Conservation (phyloP, 2,113 vertebrate species). For the Xiphophorus maculatus region DNA sequence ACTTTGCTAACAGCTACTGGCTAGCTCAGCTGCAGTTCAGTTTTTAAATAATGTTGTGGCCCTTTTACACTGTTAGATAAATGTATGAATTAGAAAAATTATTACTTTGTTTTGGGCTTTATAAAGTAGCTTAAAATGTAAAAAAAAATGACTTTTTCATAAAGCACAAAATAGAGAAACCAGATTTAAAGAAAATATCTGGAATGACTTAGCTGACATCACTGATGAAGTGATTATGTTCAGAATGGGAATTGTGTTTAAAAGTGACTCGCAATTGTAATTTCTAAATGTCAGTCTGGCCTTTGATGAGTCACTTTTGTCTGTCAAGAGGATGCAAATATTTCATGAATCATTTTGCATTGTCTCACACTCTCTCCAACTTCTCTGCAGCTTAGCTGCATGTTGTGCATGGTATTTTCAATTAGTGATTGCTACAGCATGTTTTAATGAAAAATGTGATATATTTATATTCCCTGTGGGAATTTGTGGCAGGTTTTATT, state of each 20-base stretch:
- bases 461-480: constrained; percentile 37
- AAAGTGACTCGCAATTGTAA: neutral
- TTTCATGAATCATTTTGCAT: constrained; percentile 45
- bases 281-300: neutral
- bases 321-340: constrained; percentile 9
- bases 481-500: neutral
- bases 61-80: too few relatives aligned
- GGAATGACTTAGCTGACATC: neutral
- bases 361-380: constrained; percentile 8
- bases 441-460: constrained; percentile 18
- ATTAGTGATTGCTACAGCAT: constrained; percentile 27
- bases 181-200: neutral
- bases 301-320: neutral
- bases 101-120: too few relatives aligned
- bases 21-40: too few relatives aligned
- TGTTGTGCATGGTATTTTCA: constrained; percentile 66
- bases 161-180: neutral
- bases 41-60: too few relatives aligned
- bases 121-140: too few relatives aligned
- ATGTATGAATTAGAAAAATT: too few relatives aligned
- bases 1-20: too few relatives aligned
- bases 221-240: neutral
- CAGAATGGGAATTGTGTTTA: neutral
- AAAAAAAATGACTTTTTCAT: neutral
- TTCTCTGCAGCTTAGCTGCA: constrained; percentile 24